Conservation (phyloP, 2,797 vertebrate genomes). For the Squalus acanthias region DNA sequence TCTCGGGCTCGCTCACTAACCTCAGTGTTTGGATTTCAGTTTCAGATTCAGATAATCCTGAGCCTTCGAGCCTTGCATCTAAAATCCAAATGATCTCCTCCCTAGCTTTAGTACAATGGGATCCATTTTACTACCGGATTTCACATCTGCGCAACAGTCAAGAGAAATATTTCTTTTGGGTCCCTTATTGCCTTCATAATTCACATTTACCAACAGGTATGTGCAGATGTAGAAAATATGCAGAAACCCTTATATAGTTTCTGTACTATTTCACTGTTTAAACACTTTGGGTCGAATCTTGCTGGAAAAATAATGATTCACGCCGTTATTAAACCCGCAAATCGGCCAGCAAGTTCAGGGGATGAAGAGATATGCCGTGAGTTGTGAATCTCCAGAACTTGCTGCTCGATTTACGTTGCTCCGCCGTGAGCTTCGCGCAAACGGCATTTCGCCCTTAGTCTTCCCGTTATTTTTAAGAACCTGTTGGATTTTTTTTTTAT, state of each 20-base stretch:
- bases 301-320: background rate
- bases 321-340: background rate
- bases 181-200: background rate
- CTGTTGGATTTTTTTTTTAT: background rate
- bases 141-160: background rate
- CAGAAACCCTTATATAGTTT: too few species aligned
- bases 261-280: background rate
- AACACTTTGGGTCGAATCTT: background rate
- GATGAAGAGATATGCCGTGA: background rate
- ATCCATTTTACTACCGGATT: background rate
- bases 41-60: background rate
- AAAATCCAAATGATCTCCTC: background rate
- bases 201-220: background rate
- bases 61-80: background rate
- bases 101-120: background rate
- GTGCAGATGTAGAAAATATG: background rate
- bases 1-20: background rate
- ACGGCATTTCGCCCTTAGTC: background rate
- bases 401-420: background rate
- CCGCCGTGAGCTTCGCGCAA: too few species aligned
- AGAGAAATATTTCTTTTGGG: background rate
- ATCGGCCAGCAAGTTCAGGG: background rate
- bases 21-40: constrained; percentile 16
- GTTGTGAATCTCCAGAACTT: background rate
- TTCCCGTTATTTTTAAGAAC: background rate